A percentile compares a stretch with the other conserved stretches of the same genome.
Evolutionary conservation across 2,888 invertebrate genomes (phyloP).

Genomic region (Ectemnius cavifrons): DNA sequence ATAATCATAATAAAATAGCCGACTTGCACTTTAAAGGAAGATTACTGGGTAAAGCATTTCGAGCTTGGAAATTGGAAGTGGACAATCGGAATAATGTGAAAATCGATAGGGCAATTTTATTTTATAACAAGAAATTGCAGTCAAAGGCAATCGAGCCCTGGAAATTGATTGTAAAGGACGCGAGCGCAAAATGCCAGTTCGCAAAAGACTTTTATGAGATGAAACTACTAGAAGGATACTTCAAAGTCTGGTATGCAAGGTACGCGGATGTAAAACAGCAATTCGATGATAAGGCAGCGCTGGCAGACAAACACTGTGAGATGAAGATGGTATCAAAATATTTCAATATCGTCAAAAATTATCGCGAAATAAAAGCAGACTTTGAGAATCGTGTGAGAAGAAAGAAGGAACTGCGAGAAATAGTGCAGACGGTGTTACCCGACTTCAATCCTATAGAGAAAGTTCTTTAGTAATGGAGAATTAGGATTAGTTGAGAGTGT

Average conservation of each 20-base stretch:
- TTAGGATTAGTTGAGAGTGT: conserved; percentile 34
- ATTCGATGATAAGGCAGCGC: conserved; percentile 51
- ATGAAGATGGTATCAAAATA: conserved; percentile 57
- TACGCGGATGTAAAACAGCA: conserved; percentile 76
- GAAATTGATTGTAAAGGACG: conserved; percentile 52
- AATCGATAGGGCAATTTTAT: conserved; percentile 52
- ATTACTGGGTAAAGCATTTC: conserved; percentile 78
- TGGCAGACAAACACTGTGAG: conserved; percentile 57
- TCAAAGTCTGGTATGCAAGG: conserved; percentile 79
- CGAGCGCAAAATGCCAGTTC: conserved; percentile 82
- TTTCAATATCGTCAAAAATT: conserved; percentile 67
- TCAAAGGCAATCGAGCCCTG: conserved; percentile 61
- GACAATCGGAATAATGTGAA: conserved; percentile 52
- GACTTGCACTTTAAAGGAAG: conserved; percentile 80
- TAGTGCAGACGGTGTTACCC: conserved; percentile 71
- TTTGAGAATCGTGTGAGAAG: conserved; percentile 69
- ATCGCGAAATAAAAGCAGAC: conserved; percentile 62
- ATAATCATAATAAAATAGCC: conserved; percentile 77
- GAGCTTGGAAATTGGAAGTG: conserved; percentile 79
- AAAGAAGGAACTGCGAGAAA: conserved; percentile 68
- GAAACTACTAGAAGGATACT: conserved; percentile 80
- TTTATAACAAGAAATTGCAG: conserved; percentile 64
- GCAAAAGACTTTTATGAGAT: conserved; percentile 87
- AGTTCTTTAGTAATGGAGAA: conserved; percentile 65
- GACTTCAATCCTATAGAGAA: conserved; percentile 69